phyloP scores from a whole-genome alignment of 2,113 vertebrate genomes.

The Cyanocitta stelleri region DNA sequence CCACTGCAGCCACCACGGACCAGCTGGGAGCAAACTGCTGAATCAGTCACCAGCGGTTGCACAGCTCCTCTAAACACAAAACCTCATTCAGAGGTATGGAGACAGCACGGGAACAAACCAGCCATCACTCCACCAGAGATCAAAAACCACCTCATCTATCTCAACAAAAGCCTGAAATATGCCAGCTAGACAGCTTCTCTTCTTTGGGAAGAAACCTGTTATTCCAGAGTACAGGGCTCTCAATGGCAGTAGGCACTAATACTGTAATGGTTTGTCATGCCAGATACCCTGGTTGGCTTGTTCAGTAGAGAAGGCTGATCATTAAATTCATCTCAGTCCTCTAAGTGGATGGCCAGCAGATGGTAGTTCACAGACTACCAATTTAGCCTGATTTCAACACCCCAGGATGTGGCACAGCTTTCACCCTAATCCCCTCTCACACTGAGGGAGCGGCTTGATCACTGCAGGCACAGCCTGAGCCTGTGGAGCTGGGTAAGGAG shows the following conservation, averaged over 20 bases:
- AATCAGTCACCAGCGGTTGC: neutral
- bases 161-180: neutral
- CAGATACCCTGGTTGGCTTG: neutral
- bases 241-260: neutral
- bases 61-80: neutral
- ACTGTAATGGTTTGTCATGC: neutral
- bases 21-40: conserved; percentile 19
- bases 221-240: neutral
- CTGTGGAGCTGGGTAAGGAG: neutral
- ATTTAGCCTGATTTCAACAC: neutral
- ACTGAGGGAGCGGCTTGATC: neutral
- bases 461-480: neutral
- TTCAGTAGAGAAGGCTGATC: neutral
- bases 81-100: neutral
- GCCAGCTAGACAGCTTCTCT: neutral
- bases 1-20: neutral
- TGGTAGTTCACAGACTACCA: neutral
- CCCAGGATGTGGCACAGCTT: neutral
- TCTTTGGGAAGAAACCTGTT: neutral
- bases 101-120: neutral
- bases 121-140: neutral
- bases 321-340: neutral
- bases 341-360: neutral
- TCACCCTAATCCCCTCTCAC: neutral
- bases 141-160: neutral